Evolutionary conservation across 2,113 vertebrate species (phyloP).

Genomic region (human (Homo sapiens)): GRCh38 chr13:67218501-67219000

Average conservation of each 20-base stretch:
- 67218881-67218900: slow-evolving; percentile 26
- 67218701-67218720: not conserved
- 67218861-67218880: not conserved
- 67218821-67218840: not conserved
- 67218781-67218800: slow-evolving; percentile 1
- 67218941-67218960: slow-evolving; percentile 46
- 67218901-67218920: not conserved
- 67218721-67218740: not conserved
- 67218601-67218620: slow-evolving; percentile 27
- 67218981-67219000: slow-evolving; percentile 34
- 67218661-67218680: not conserved
- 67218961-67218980: slow-evolving; percentile 57
- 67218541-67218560: slow-evolving; percentile 66
- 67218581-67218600: slow-evolving; percentile 49
- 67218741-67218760: not conserved
- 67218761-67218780: not conserved
- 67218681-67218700: slow-evolving; percentile 11
- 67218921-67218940: not conserved
- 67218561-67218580: slow-evolving; percentile 55
- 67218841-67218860: not conserved
- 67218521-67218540: slow-evolving; percentile 66
- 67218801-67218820: not conserved
- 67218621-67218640: not conserved
- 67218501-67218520: slow-evolving; percentile 80
- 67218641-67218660: not conserved